Conservation (phyloP, 2,113 vertebrate genomes). For the Danio rerio region GRCz12tu NC_133186.1:24107501-24108000, state of each 20-base stretch:
- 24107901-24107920: constrained; percentile 32
- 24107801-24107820: constrained; percentile 65
- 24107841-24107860: constrained; percentile 41
- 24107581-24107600: constrained; percentile 63
- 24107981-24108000: background rate
- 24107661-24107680: constrained; percentile 37
- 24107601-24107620: constrained; percentile 79
- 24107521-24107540: constrained; percentile 88
- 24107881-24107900: constrained; percentile 35
- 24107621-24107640: constrained; percentile 84
- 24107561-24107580: constrained; percentile 73
- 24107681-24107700: constrained; percentile 42
- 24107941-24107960: constrained; percentile 20
- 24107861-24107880: constrained; percentile 54
- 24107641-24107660: constrained; percentile 78
- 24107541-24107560: constrained; percentile 83
- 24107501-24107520: constrained; percentile 87
- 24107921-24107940: constrained; percentile 34
- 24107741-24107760: constrained; percentile 80
- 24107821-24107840: constrained; percentile 59
- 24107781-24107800: constrained; percentile 73
- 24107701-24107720: constrained; percentile 52
- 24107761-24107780: constrained; percentile 71
- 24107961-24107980: background rate
- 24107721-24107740: constrained; percentile 49